Conservation (phyloP, 2,113 vertebrate species). For the Myiagra hebetior region DNA sequence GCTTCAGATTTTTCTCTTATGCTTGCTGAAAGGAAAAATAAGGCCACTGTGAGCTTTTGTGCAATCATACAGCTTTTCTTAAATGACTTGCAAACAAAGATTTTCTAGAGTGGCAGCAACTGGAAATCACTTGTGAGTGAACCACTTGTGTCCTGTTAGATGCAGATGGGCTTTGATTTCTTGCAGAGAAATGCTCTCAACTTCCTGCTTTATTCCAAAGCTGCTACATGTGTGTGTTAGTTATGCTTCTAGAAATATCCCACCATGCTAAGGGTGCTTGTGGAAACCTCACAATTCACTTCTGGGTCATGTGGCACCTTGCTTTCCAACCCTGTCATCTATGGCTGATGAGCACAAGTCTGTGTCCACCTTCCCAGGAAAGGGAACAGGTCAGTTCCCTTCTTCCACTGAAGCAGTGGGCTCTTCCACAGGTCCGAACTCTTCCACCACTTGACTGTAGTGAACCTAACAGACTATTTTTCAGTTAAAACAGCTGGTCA, state of each 20-base stretch:
- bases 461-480: not conserved
- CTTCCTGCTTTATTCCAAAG: not conserved
- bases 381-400: not conserved
- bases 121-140: not conserved
- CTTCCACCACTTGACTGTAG: not conserved
- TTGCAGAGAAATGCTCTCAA: not conserved
- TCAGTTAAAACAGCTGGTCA: not conserved
- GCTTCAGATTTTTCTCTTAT: not conserved
- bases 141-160: not conserved
- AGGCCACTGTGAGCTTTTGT: not conserved
- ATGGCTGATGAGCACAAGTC: too few relatives aligned
- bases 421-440: not conserved
- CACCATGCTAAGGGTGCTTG: not conserved
- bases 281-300: not conserved
- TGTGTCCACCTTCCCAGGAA: not conserved
- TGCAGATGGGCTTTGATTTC: not conserved
- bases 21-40: not conserved
- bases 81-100: not conserved
- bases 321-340: not conserved
- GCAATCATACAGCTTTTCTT: not conserved
- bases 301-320: not conserved
- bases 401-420: not conserved
- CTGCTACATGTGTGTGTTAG: rapidly evolving
- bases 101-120: not conserved
- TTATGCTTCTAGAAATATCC: not conserved